phyloP scores from a whole-genome alignment of 2,113 vertebrate species.

The Nansenia antarctica region DNA sequence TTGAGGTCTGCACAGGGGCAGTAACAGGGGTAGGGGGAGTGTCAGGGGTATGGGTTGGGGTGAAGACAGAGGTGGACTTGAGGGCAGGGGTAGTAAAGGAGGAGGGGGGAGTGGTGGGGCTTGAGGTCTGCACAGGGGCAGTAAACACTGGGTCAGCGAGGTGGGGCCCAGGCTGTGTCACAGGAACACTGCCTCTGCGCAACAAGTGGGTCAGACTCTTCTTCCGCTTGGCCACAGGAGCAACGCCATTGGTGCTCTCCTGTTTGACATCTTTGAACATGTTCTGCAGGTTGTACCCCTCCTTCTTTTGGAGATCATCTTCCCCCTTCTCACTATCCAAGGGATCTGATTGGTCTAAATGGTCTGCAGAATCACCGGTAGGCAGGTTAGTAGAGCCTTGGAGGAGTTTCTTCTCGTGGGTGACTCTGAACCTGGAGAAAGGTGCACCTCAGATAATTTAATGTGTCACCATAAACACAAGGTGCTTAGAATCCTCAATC shows the following conservation, averaged over 20 bases:
- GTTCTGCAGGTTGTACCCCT: slow-evolving; percentile 65
- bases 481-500: not conserved
- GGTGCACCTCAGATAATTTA: not conserved
- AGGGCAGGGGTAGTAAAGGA: not conserved
- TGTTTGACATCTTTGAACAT: slow-evolving; percentile 67
- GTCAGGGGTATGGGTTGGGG: slow-evolving; percentile 19
- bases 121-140: not conserved
- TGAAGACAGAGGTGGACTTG: slow-evolving; percentile 18
- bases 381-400: slow-evolving; percentile 71
- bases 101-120: not conserved
- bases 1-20: not conserved
- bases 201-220: slow-evolving; percentile 55
- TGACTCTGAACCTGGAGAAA: slow-evolving; percentile 85
- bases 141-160: too few relatives aligned
- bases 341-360: slow-evolving; percentile 52
- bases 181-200: slow-evolving; percentile 54
- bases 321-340: slow-evolving; percentile 54
- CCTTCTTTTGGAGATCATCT: slow-evolving; percentile 22
- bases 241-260: slow-evolving; percentile 41
- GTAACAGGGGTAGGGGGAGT: slow-evolving; percentile 51
- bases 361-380: slow-evolving; percentile 42
- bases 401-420: slow-evolving; percentile 85
- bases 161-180: slow-evolving; percentile 39
- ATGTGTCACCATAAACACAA: not conserved
- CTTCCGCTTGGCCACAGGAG: slow-evolving; percentile 47